These are phyloP conservation scores for Calephelis nemesis DNA, from an alignment of 1,140 invertebrate genomes.

Conservation along the genomic window DNA sequence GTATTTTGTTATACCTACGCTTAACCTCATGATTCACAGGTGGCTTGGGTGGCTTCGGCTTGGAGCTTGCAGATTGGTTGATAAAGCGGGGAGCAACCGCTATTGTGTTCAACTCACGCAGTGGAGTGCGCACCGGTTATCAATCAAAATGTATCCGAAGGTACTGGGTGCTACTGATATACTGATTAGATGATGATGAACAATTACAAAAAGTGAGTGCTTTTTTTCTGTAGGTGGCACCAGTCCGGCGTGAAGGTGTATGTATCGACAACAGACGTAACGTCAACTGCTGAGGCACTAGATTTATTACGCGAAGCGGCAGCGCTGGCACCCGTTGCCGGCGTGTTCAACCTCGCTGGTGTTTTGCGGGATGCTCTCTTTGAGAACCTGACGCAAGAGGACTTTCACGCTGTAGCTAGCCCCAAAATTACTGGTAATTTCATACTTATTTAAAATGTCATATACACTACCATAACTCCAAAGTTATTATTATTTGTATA, in stretches of 20 bases:
- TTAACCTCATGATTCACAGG: too few relatives aligned
- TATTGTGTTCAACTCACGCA: slow-evolving; percentile 76
- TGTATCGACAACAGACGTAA: slow-evolving; percentile 85
- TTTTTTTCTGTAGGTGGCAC: slow-evolving; percentile 78
- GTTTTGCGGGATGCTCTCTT: slow-evolving; percentile 93
- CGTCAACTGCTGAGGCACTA: slow-evolving; percentile 83
- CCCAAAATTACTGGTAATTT: slow-evolving; percentile 89
- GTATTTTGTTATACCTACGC: too few relatives aligned
- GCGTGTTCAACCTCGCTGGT: slow-evolving; percentile 96
- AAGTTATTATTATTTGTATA: background rate
- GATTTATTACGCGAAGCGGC: slow-evolving; percentile 85
- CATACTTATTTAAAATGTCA: too few relatives aligned
- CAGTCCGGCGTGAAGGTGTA: slow-evolving; percentile 84
- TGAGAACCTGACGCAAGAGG: slow-evolving; percentile 90
- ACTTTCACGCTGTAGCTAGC: slow-evolving; percentile 87
- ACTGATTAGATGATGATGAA: too few relatives aligned
- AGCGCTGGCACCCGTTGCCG: slow-evolving; percentile 90
- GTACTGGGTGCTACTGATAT: background rate
- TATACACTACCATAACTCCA: too few relatives aligned
- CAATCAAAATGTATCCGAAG: slow-evolving; percentile 82
- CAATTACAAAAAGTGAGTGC: too few relatives aligned
- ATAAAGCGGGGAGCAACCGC: slow-evolving; percentile 80
- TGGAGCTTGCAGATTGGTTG: too few relatives aligned
- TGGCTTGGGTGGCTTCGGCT: too few relatives aligned
- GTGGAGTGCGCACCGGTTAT: slow-evolving; percentile 82